phyloP scores from a whole-genome alignment of 1,140 invertebrate species.

The Magallana angulata region DNA sequence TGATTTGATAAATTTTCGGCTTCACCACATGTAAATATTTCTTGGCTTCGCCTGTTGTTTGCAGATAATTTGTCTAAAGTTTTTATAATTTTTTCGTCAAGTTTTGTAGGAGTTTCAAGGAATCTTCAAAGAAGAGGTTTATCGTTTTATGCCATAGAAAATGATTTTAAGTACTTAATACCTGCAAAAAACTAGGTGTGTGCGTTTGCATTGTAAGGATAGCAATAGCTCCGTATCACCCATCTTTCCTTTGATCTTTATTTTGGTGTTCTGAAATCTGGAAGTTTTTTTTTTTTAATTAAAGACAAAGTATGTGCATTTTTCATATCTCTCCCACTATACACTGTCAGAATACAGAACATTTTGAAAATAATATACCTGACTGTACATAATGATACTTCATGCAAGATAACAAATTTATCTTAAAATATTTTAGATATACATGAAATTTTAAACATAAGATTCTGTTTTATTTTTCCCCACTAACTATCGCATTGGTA shows the following conservation, averaged over 20 bases:
- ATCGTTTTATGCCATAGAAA: neutral
- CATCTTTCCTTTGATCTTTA: neutral
- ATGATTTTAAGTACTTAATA: neutral
- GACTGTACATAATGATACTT: no score
- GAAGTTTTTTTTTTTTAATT: neutral
- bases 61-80: neutral
- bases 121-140: neutral
- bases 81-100: neutral
- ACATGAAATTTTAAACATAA: no score
- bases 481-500: no score
- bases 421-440: no score
- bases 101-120: neutral
- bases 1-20: neutral
- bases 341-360: no score
- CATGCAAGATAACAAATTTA: no score
- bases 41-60: neutral
- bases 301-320: neutral
- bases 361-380: no score
- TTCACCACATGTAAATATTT: constrained; percentile 5
- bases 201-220: no score
- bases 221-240: no score
- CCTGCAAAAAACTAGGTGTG: neutral
- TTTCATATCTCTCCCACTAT: neutral
- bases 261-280: neutral
- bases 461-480: no score